These are phyloP conservation scores for Panthera uncia DNA, from an alignment of 2,113 vertebrate species.

Conservation along the genomic window DNA sequence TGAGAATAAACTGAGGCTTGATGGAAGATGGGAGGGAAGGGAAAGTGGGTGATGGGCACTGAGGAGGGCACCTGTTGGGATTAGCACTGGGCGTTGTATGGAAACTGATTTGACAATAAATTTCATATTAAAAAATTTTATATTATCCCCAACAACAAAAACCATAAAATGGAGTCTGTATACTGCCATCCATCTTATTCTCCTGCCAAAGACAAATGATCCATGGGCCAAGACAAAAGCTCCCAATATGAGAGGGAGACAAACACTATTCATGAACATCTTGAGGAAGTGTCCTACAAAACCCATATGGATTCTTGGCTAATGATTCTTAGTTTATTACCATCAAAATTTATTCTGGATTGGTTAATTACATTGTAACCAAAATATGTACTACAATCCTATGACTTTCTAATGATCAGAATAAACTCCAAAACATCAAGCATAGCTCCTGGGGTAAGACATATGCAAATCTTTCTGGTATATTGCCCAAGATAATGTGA, in stretches of 20 bases:
- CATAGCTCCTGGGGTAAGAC: neutral
- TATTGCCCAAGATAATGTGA: neutral
- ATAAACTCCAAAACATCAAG: conserved; percentile 33
- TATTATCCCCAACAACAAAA: neutral
- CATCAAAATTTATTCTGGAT: conserved; percentile 27
- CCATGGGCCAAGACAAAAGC: neutral
- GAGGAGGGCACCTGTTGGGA: too few relatives aligned
- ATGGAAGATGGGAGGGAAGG: too few relatives aligned
- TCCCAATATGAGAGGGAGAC: neutral
- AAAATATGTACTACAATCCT: neutral
- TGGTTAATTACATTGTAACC: neutral
- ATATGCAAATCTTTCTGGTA: neutral
- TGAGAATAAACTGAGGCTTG: too few relatives aligned
- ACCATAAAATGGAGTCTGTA: neutral
- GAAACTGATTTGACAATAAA: too few relatives aligned
- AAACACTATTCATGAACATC: neutral
- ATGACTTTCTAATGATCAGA: conserved; percentile 51
- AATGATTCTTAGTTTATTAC: conserved; percentile 17
- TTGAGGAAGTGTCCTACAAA: neutral
- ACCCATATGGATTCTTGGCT: neutral
- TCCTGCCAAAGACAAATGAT: neutral
- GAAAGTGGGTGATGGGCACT: too few relatives aligned
- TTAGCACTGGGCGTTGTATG: too few relatives aligned
- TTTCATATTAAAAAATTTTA: neutral
- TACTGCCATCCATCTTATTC: neutral